phyloP scores from a whole-genome alignment of 2,113 vertebrate species.

The Illadopsis cleaveri region DNA sequence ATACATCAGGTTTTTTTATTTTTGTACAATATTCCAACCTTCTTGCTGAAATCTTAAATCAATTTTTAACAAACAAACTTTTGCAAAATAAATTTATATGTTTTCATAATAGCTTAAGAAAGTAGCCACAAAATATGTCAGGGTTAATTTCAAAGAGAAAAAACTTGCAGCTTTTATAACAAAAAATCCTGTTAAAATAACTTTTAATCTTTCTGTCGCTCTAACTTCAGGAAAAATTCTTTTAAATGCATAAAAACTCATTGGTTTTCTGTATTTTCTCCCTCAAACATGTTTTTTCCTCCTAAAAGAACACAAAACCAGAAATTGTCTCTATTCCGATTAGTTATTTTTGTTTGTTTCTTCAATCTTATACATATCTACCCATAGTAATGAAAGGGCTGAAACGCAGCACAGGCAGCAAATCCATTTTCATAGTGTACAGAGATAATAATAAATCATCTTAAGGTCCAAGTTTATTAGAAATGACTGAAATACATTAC shows the following conservation, averaged over 20 bases:
- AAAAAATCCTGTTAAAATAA: background rate
- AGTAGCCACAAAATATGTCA: background rate
- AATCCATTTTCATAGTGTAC: constrained; percentile 42
- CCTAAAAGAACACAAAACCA: background rate
- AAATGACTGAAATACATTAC: constrained; percentile 72
- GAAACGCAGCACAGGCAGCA: background rate
- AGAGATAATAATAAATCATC: constrained; percentile 65
- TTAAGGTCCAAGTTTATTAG: constrained; percentile 65
- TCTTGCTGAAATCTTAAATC: background rate
- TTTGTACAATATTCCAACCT: background rate
- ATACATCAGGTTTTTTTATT: background rate
- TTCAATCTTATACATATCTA: background rate
- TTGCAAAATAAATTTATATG: background rate
- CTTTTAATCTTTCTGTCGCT: background rate
- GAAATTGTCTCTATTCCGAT: background rate
- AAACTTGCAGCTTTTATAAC: rapidly evolving
- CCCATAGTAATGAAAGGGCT: constrained; percentile 16
- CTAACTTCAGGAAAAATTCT: background rate
- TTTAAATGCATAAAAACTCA: background rate
- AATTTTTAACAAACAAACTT: background rate
- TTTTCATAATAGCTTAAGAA: background rate
- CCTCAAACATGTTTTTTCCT: background rate
- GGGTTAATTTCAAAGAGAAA: background rate
- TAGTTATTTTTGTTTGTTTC: constrained; percentile 8
- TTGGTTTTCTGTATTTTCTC: background rate